Evolutionary conservation across 37 sponge, comb jelly and placozoan genomes (phyloP).

Genomic region (Geodia barretti): DNA sequence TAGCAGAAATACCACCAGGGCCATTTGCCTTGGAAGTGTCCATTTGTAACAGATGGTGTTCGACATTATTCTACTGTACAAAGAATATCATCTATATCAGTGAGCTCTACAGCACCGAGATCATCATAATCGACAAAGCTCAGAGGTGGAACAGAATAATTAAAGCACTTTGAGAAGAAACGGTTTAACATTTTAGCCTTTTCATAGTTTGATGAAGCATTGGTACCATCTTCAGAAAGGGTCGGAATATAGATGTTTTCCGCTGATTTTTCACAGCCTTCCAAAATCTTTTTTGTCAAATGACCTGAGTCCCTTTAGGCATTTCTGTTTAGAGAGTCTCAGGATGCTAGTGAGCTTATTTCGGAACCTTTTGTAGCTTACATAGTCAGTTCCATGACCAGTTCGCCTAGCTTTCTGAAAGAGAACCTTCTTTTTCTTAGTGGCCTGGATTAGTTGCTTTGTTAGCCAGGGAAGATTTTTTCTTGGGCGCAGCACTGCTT

Average conservation of each 20-base stretch:
- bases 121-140: not conserved
- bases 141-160: conserved; percentile 7
- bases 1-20: not conserved
- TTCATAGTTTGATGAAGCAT: not conserved
- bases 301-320: not conserved
- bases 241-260: not conserved
- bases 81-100: not conserved
- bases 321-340: not conserved
- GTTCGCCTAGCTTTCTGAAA: not conserved
- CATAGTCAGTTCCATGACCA: too few relatives aligned
- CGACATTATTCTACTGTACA: not conserved
- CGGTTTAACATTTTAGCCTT: not conserved
- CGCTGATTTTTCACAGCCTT: not conserved
- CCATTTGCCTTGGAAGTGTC: conserved; percentile 2
- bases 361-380: not conserved
- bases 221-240: not conserved
- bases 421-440: not conserved
- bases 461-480: conserved; percentile 13
- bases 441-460: not conserved
- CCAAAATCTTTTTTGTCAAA: conserved; percentile 1
- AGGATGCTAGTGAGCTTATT: conserved; percentile 3
- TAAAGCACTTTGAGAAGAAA: not conserved
- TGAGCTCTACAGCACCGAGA: not conserved
- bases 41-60: not conserved
- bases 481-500: not conserved